phyloP scores from a whole-genome alignment of 2,113 vertebrate species.

The Pavo muticus region DNA sequence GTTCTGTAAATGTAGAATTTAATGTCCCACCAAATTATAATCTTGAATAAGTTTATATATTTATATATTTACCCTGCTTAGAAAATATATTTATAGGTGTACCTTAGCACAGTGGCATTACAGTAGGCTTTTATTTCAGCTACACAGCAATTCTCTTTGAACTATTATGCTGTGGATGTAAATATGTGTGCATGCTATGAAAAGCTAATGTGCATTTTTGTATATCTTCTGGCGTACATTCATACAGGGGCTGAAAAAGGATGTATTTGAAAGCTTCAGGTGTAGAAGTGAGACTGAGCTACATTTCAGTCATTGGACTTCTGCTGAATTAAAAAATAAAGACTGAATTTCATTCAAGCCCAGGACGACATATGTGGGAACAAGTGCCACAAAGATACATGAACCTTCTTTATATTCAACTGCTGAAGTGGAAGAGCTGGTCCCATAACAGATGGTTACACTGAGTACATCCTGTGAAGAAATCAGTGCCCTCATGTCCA shows the following conservation, averaged over 20 bases:
- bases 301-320: neutral
- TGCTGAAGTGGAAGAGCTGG: neutral
- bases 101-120: neutral
- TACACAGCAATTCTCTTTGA: neutral
- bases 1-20: neutral
- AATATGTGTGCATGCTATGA: neutral
- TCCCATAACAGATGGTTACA: neutral
- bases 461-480: neutral
- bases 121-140: neutral
- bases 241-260: neutral
- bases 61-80: neutral
- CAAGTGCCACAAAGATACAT: neutral
- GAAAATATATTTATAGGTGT: neutral
- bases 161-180: neutral
- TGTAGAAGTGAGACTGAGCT: neutral
- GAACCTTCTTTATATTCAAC: neutral
- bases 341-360: neutral
- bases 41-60: neutral
- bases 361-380: accelerated
- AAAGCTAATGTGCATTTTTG: neutral
- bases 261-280: neutral
- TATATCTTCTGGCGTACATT: neutral
- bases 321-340: neutral
- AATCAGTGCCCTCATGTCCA: neutral
- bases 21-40: neutral